phyloP scores from a whole-genome alignment of 2,888 invertebrate species.

The Nemurella pictetii region DNA sequence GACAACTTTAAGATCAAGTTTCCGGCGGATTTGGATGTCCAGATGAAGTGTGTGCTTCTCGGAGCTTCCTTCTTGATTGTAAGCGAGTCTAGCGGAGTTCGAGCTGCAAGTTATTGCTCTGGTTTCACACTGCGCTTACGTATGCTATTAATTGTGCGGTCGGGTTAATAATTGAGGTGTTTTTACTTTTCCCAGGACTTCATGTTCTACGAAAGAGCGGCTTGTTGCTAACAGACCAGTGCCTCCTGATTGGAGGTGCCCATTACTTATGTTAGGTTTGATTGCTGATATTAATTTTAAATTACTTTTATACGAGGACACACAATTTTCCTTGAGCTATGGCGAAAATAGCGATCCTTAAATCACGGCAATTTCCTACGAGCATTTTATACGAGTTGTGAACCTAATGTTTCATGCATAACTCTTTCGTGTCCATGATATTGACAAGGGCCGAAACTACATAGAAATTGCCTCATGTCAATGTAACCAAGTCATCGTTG shows the following conservation, averaged over 20 bases:
- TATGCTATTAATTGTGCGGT: neutral
- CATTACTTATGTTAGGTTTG: neutral
- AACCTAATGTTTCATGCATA: neutral
- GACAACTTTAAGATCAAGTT: slow-evolving; percentile 91
- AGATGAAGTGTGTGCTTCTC: slow-evolving; percentile 77
- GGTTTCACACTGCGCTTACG: too few relatives aligned
- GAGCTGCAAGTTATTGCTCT: too few relatives aligned
- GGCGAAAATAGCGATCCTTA: neutral
- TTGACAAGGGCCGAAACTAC: neutral
- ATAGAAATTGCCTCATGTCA: neutral
- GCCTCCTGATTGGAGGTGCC: neutral
- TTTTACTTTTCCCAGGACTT: neutral
- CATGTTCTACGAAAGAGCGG: neutral
- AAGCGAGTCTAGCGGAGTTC: slow-evolving; percentile 52
- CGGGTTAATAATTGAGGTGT: neutral
- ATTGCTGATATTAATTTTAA: neutral
- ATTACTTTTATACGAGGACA: neutral
- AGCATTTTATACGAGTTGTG: neutral
- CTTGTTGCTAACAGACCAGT: neutral
- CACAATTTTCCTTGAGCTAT: neutral
- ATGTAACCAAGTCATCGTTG: neutral
- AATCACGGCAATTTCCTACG: neutral
- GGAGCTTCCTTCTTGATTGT: slow-evolving; percentile 82
- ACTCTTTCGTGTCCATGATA: neutral
- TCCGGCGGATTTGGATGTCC: slow-evolving; percentile 84